Conservation (phyloP, 2,113 vertebrate species). For the Microcebus tavaratra region DNA sequence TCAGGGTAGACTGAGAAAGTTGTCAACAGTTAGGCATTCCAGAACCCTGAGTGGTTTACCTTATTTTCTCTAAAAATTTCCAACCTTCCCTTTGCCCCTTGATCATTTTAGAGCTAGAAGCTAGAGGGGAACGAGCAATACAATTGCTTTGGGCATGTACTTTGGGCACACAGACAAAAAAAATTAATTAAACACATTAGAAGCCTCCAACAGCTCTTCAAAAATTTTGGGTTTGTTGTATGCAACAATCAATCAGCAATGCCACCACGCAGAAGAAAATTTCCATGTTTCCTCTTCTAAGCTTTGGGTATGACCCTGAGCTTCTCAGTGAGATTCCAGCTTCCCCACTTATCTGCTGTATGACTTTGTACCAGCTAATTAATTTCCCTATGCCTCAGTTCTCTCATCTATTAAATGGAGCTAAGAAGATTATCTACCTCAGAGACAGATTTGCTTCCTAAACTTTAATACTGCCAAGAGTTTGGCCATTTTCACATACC, state of each 20-base stretch:
- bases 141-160: constrained; percentile 22
- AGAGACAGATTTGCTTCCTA: constrained; percentile 21
- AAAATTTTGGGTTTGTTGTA: constrained; percentile 52
- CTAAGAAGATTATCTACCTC: constrained; percentile 21
- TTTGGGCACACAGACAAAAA: constrained; percentile 37
- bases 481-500: constrained; percentile 10
- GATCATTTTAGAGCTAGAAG: constrained; percentile 53
- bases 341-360: neutral
- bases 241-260: neutral
- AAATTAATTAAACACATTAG: constrained; percentile 63
- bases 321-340: neutral
- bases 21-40: constrained; percentile 56
- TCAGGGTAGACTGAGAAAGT: constrained; percentile 5
- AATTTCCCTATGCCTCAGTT: neutral
- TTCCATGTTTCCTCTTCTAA: constrained; percentile 16
- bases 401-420: neutral
- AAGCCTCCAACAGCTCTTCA: constrained; percentile 40
- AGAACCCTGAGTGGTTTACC: constrained; percentile 46
- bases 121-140: constrained; percentile 45
- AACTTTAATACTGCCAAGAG: constrained; percentile 26
- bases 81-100: constrained; percentile 15
- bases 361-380: neutral
- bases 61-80: constrained; percentile 61
- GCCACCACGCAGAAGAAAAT: constrained; percentile 41
- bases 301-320: neutral